phyloP scores from a whole-genome alignment of 2,113 vertebrate species.

The Carlito syrichta region DNA sequence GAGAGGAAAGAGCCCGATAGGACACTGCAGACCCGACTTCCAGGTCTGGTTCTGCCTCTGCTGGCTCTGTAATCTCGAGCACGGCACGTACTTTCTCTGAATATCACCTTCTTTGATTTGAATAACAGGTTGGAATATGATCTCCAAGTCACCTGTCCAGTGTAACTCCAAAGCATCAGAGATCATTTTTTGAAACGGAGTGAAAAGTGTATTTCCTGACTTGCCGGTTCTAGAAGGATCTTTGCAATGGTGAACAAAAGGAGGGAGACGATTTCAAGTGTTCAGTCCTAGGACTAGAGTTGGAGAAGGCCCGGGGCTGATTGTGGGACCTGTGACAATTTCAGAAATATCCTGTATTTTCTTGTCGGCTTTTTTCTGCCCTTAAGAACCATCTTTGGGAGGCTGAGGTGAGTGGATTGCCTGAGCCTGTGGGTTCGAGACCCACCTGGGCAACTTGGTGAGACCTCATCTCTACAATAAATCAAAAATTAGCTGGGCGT shows the following conservation, averaged over 20 bases:
- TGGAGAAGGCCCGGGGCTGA: neutral
- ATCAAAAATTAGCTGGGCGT: too few relatives aligned
- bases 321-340: neutral
- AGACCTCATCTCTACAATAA: too few relatives aligned
- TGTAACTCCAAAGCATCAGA: neutral
- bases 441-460: too few relatives aligned
- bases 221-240: neutral
- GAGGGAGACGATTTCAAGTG: neutral
- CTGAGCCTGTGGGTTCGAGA: too few relatives aligned
- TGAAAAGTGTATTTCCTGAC: neutral
- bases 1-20: neutral
- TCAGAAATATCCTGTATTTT: neutral
- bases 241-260: neutral
- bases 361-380: neutral
- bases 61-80: neutral
- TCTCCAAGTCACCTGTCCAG: neutral
- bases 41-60: neutral
- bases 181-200: slow-evolving; percentile 11
- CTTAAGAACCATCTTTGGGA: neutral
- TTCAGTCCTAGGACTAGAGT: neutral
- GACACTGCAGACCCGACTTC: neutral
- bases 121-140: neutral
- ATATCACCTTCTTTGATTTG: neutral
- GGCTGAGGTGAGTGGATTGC: too few relatives aligned
- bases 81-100: neutral